These are phyloP conservation scores for Patiria miniata DNA, from an alignment of 35 echinoderm and acorn worm genomes.

Conservation along the genomic window DNA sequence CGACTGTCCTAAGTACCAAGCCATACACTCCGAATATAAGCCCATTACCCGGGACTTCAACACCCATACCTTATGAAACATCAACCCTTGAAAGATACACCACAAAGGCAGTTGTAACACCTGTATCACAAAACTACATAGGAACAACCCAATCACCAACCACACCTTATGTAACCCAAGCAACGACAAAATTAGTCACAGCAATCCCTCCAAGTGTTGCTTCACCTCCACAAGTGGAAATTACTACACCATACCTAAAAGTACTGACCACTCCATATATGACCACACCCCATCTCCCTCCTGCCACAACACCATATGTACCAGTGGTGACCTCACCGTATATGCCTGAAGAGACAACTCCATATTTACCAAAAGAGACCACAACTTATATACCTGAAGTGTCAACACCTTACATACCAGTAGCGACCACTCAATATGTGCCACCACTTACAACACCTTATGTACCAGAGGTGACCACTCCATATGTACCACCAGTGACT, in stretches of 20 bases:
- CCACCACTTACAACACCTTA: not conserved
- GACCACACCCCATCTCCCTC: too few species aligned
- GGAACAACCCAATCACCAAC: conserved; percentile 9
- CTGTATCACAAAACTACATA: not conserved
- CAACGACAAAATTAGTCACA: conserved; percentile 14
- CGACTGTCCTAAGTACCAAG: not conserved
- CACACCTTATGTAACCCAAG: conserved; percentile 32
- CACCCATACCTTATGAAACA: not conserved
- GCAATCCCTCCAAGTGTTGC: conserved; percentile 34
- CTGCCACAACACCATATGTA: not conserved
- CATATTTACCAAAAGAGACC: not conserved
- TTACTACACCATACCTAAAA: too few species aligned
- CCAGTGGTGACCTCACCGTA: not conserved
- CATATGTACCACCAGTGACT: too few species aligned
- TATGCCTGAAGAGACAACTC: not conserved
- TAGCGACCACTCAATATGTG: not conserved
- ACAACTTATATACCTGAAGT: not conserved
- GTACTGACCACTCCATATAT: too few species aligned
- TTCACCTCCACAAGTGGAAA: conserved; percentile 32
- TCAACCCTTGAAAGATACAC: conserved; percentile 14
- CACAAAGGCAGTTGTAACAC: conserved; percentile 30
- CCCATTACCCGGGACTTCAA: not conserved
- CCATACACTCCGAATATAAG: conserved; percentile 3
- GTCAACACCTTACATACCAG: not conserved
- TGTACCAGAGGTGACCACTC: not conserved